Evolutionary conservation across 2,797 vertebrate genomes (phyloP), one percentile per base, ranked within the genome.

Genomic region (Poeciliopsis turneri): DNA sequence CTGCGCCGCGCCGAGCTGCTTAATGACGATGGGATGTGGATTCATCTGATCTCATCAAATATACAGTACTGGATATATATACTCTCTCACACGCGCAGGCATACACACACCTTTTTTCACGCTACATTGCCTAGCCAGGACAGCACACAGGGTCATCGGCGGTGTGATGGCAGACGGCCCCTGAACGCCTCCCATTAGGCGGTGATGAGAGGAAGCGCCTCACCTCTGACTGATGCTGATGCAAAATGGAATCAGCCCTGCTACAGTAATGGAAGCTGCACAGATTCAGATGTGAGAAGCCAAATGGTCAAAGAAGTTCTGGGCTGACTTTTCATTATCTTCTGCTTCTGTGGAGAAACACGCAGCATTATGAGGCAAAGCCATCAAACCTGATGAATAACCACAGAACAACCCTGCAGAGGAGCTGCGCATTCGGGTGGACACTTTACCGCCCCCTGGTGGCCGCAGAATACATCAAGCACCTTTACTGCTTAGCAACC

Each of bases 21-120:
- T 96, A 96, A 96, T 96, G 96, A 94, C 92, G 82, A 93, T 92
- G 88, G 92, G 93, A 92, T 88, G 94, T 89, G 92, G 92, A 94
- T 95, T 92, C 88, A 81, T 90, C 30, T 41, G 70, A 74, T 55
- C 71, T 76, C 49, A 72, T 55, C 74, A 76, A 80, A 59, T 51
- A 75, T 59, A 86, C 76, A 75, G 64, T 43, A 43, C 36, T 68
- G 41, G 64, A 41, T 41, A n/a, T 41, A 57, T 55, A 12, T 28
- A 57, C 28, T 57, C 55, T 69, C 39, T 43, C 66, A 41, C 66
- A 68, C 23, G 71, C 81, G 71, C 82, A 81, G 83, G 90, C 72
- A 74, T 36, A 82, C 84, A 87, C 88, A 88, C 90, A 93, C 90
- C 88, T 95, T 94, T 51, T 95, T 95, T 95, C 94, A 96, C 90